Conservation (phyloP, 1,140 invertebrate species). For the Berghia stephanieae region DNA sequence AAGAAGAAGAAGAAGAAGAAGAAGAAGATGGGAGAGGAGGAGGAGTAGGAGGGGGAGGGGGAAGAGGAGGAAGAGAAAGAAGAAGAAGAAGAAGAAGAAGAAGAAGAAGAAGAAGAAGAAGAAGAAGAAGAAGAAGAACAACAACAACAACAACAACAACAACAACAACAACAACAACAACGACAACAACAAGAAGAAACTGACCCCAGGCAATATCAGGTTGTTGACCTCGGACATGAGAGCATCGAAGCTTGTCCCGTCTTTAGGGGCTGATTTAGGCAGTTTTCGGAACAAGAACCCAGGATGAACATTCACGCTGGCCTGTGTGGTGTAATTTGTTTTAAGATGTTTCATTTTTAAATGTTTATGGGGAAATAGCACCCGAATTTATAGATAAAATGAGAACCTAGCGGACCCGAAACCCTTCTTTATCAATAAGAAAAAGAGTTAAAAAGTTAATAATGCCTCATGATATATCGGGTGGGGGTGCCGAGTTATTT, state of each 20-base stretch:
- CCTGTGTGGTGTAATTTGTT: too few relatives aligned
- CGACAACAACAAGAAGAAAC: not conserved
- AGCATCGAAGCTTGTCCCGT: slow-evolving; percentile 17
- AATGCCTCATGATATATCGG: too few relatives aligned
- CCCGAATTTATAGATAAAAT: too few relatives aligned
- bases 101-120: not conserved
- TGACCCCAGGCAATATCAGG: slow-evolving; percentile 26
- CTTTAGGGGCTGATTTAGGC: slow-evolving; percentile 14
- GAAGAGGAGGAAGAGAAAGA: not conserved
- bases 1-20: not conserved
- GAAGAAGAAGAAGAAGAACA: not conserved
- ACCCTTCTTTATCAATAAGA: too few relatives aligned
- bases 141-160: too few relatives aligned
- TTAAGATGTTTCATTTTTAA: too few relatives aligned
- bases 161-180: not conserved
- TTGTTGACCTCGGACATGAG: slow-evolving; percentile 21
- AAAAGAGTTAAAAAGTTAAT: too few relatives aligned
- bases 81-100: not conserved
- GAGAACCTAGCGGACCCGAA: too few relatives aligned
- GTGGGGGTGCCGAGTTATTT: too few relatives aligned
- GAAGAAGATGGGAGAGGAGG: not conserved
- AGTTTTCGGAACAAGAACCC: slow-evolving; percentile 25
- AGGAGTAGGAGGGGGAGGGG: too few relatives aligned
- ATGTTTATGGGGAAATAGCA: too few relatives aligned
- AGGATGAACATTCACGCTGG: too few relatives aligned